Percentiles rank a stretch among this genome's conserved stretches.
Conservation (phyloP, 2,113 vertebrate genomes). For the Scortum barcoo region DNA sequence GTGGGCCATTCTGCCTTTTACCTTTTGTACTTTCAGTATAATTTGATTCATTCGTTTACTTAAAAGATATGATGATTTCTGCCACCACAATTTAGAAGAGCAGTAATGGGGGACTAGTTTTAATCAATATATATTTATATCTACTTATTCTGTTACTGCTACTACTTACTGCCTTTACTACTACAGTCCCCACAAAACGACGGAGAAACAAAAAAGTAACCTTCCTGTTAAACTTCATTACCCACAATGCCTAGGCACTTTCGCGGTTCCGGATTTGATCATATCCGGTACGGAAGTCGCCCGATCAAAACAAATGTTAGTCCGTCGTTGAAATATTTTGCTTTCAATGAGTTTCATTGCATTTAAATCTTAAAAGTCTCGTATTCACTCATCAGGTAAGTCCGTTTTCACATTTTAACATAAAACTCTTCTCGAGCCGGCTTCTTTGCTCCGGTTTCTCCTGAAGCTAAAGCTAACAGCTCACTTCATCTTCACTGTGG, state of each 20-base stretch:
- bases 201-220: accelerated
- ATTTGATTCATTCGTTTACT: too few relatives aligned
- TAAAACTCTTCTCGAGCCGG: background rate
- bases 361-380: background rate
- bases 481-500: constrained; percentile 9
- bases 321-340: background rate
- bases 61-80: too few relatives aligned
- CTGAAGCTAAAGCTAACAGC: constrained; percentile 51
- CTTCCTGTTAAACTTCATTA: constrained; percentile 63
- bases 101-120: background rate
- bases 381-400: constrained; percentile 34
- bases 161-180: background rate
- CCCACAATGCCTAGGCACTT: constrained; percentile 47
- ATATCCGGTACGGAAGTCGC: constrained; percentile 75
- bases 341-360: constrained; percentile 40
- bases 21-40: too few relatives aligned
- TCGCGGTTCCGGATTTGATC: constrained; percentile 8
- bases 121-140: too few relatives aligned
- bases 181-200: too few relatives aligned
- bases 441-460: background rate
- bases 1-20: too few relatives aligned
- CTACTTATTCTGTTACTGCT: background rate
- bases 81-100: too few relatives aligned
- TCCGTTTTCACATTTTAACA: background rate
- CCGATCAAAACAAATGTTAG: constrained; percentile 67